Base-by-base conservation (phyloP, 64 coral and sea anemone species). In the Hydrozoanthus tunicans region DNA sequence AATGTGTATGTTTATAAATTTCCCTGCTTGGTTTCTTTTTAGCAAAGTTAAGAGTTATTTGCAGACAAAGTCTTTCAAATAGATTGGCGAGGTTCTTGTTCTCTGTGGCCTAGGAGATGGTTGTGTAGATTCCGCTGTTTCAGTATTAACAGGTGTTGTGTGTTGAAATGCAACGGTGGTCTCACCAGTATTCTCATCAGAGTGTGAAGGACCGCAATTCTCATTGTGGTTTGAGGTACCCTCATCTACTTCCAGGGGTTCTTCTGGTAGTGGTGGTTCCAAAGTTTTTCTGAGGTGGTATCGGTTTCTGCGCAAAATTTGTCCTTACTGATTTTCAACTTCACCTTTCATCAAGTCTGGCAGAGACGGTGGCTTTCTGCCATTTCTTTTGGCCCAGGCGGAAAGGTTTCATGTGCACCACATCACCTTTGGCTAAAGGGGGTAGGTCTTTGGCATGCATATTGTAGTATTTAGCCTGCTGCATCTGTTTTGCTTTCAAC, bases 31-130 rank as follows among this genome's bases (percentile, higher is more conserved):
- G 4, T 81, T 23, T 58, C 79, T 59, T 7, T 81, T 9, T 1
- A 55, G 79, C 9, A 81, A 56, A 55, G 0, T 81, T 43, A 43
- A 12, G 12, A 81, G 79, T 81, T 81, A 81, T 81, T 81, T 81
- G 79, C 79, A 81, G 79, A 81, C 79, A 81, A 81, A 81, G 53
- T 81, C 79, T 81, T 81, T 81, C 79, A 81, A 81, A 55, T 58
- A 81, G 52, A 81, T 9, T 56, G 55, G 53, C 58, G 78, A 12
- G 54, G 54, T 51, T 55, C 78, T 80, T 55, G 58, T 79, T 53
- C 77, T 80, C 78, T 32, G 57, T 59, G 80, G 80, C 62, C 24
- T 13, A 62, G 59, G 32, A 43, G 32, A 43, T 43, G 9, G 17
- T 72, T 72, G 69, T 72, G 69, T 12, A 70, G 82, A 25, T 51